Evolutionary conservation across 2,888 invertebrate genomes (phyloP), one percentile per base, ranked within the genome.

Genomic region (Caradrina clavipalpis): DNA sequence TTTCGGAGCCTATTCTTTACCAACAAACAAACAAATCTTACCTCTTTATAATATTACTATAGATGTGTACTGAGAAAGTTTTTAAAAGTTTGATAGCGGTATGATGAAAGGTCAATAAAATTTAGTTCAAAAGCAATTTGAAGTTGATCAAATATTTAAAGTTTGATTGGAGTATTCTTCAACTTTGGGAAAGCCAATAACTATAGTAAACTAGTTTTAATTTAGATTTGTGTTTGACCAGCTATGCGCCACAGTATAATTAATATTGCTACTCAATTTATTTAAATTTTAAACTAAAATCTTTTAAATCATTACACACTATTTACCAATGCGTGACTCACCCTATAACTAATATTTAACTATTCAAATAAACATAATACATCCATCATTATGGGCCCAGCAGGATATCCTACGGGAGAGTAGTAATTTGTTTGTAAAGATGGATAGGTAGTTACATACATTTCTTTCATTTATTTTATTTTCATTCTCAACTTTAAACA

Each of bases 291-390:
- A 21, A 26, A 55, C 2, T 0, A 45, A 59, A 58, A 51, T 31
- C 13, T 70, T 50, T 54, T 3, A 47, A 65, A 58, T 56, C 45
- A 59, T 59, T 59, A 56, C 26, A 50, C 54, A 45, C n/a, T 69
- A 61, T 53, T 70, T 66, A 64, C 45, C 15, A 65, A 54, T 76
- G 64, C 64, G 76, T 76, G 69, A 73, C 57, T 69, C 58, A 70
- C 79, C 80, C 82, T 56, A 68, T 13, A 39, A 22, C 47, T 65
- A 71, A 82, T 79, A 84, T 73, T 81, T 83, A 68, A 67, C 84
- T n/a, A 77, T 81, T 77, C 60, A 79, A 64, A 72, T 69, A 74
- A 76, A 71, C 63, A 76, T 60, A 81, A 69, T 62, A 15, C 66
- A 81, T 82, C 58, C 72, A 82, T 80, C 75, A 82, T 65, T 74